Percentiles rank a stretch among this genome's conserved stretches.
Evolutionary conservation across 2,797 vertebrate species (phyloP).

Genomic region (Steatocranus sp.): DNA sequence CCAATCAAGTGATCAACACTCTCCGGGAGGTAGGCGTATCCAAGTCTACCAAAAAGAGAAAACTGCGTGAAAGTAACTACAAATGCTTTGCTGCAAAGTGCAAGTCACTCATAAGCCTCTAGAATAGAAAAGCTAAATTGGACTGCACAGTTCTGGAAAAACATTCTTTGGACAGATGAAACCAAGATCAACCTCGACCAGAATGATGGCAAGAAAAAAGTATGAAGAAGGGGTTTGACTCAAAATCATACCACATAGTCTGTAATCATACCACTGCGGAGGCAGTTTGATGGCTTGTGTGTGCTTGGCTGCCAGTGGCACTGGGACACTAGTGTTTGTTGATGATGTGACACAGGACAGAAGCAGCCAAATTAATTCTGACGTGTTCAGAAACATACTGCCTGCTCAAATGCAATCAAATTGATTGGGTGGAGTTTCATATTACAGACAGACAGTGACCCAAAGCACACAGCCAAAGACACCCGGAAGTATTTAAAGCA

Average conservation of each 20-base stretch:
- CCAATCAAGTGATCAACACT: not conserved
- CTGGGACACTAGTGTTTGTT: not conserved
- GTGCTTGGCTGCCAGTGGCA: not conserved
- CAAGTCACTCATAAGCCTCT: not conserved
- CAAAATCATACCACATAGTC: not conserved
- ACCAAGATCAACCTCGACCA: too few species aligned
- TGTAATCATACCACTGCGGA: not conserved
- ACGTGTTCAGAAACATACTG: not conserved
- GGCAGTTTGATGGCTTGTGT: not conserved
- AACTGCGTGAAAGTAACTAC: not conserved
- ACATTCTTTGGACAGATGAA: not conserved
- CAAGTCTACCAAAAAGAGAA: not conserved
- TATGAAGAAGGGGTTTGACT: not conserved
- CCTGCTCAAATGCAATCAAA: not conserved
- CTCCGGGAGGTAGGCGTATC: not conserved
- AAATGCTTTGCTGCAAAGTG: not conserved
- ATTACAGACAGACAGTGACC: not conserved
- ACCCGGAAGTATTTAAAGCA: not conserved
- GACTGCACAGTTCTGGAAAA: not conserved
- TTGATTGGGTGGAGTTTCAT: not conserved
- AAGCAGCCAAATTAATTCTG: not conserved
- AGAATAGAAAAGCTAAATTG: not conserved
- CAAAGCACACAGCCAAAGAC: not conserved
- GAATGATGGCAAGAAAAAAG: too few species aligned
- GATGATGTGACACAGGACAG: not conserved